Percentiles rank a stretch among this genome's conserved stretches.
Evolutionary conservation across 2,113 vertebrate genomes (phyloP).

Genomic region (Eubucco bourcierii): DNA sequence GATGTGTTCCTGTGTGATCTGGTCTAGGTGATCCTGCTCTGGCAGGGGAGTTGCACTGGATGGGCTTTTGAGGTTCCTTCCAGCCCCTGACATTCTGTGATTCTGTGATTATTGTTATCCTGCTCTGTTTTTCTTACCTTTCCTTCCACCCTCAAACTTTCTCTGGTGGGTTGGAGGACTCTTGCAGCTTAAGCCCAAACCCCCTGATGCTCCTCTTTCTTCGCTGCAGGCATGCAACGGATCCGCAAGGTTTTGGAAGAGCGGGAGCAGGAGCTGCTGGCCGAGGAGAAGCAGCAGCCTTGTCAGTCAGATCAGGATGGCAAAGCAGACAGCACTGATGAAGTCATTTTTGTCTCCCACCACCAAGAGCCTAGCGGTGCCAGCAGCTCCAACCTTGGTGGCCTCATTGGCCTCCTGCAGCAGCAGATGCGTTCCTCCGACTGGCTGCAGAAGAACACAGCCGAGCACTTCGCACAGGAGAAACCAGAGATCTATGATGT

Average conservation of each 20-base stretch:
- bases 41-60: too few relatives aligned
- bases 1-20: too few relatives aligned
- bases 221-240: slow-evolving; percentile 85
- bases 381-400: slow-evolving; percentile 67
- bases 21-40: too few relatives aligned
- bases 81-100: too few relatives aligned
- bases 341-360: slow-evolving; percentile 68
- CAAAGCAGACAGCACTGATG: slow-evolving; percentile 69
- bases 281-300: slow-evolving; percentile 57
- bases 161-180: background rate
- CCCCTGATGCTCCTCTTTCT: background rate
- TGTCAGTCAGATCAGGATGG: slow-evolving; percentile 61
- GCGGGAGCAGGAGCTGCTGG: slow-evolving; percentile 63
- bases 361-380: slow-evolving; percentile 67
- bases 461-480: slow-evolving; percentile 80
- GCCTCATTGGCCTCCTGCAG: slow-evolving; percentile 80
- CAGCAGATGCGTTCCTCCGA: slow-evolving; percentile 83
- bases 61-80: too few relatives aligned
- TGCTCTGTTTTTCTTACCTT: background rate
- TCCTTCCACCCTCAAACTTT: background rate
- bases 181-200: background rate
- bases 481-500: slow-evolving; percentile 85
- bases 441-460: slow-evolving; percentile 85
- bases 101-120: background rate
- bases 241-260: slow-evolving; percentile 82